These are phyloP conservation scores for Leptosomus discolor DNA, from an alignment of 2,113 vertebrate genomes.

Conservation along the genomic window DNA sequence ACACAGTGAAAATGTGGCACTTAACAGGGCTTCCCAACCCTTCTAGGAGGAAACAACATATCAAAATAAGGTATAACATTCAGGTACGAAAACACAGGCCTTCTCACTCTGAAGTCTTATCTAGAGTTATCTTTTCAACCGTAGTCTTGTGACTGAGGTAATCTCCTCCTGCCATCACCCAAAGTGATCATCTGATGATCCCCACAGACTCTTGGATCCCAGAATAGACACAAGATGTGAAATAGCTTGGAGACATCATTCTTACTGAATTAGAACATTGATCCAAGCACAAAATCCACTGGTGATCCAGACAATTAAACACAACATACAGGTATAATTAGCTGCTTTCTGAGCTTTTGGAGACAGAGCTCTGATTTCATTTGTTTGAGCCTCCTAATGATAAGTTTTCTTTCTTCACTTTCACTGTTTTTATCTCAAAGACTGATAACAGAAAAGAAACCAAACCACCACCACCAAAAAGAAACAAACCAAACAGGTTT, in stretches of 20 bases:
- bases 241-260: background rate
- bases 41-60: background rate
- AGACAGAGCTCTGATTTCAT: background rate
- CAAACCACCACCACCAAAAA: background rate
- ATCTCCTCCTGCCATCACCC: background rate
- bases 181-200: background rate
- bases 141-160: background rate
- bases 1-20: background rate
- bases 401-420: background rate
- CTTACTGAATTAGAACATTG: background rate
- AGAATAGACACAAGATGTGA: background rate
- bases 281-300: background rate
- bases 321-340: background rate
- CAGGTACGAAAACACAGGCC: background rate
- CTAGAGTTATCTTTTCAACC: background rate
- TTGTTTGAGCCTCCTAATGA: background rate
- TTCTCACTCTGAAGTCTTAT: background rate
- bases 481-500: background rate
- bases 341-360: background rate
- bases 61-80: background rate
- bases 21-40: background rate
- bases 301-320: background rate
- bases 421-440: background rate
- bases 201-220: background rate
- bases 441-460: background rate